These are phyloP conservation scores for Drosophila incognita DNA, from an alignment of 2,888 invertebrate genomes.

Conservation along the genomic window DNA sequence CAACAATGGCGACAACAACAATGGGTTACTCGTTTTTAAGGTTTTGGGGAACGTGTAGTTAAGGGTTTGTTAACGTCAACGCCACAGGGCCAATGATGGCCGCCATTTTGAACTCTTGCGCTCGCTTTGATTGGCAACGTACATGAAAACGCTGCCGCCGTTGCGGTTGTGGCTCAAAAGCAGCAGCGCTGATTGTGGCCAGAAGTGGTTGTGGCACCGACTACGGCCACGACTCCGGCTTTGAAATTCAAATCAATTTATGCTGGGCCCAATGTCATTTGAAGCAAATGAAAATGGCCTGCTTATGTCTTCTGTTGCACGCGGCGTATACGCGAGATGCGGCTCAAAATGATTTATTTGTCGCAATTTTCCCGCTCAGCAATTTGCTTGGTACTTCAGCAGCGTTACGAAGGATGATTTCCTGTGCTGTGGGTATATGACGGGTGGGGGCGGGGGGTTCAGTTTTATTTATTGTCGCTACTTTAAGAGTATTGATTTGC, in stretches of 20 bases:
- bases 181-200: constrained; percentile 21
- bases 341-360: constrained; percentile 82
- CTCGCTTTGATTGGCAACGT: constrained; percentile 74
- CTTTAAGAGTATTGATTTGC: constrained; percentile 81
- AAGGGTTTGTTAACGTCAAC: constrained; percentile 76
- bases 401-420: not conserved
- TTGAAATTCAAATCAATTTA: constrained; percentile 82
- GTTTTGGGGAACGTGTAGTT: constrained; percentile 58
- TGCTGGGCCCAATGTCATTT: constrained; percentile 76
- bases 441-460: not conserved
- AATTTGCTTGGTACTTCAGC: constrained; percentile 64
- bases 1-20: constrained; percentile 24
- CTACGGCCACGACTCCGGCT: constrained; percentile 34
- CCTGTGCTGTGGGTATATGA: not conserved
- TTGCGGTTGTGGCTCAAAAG: constrained; percentile 28
- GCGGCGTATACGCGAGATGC: constrained; percentile 33
- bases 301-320: constrained; percentile 78
- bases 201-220: not conserved
- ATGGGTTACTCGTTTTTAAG: constrained; percentile 30
- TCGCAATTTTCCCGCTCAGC: constrained; percentile 79
- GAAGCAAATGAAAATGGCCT: constrained; percentile 78
- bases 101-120: constrained; percentile 72
- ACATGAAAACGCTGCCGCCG: constrained; percentile 46
- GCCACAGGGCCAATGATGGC: constrained; percentile 48
- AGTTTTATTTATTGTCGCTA: constrained; percentile 74